Base-by-base conservation (phyloP, 1,140 invertebrate species). In the Lepidurus packardi region DNA sequence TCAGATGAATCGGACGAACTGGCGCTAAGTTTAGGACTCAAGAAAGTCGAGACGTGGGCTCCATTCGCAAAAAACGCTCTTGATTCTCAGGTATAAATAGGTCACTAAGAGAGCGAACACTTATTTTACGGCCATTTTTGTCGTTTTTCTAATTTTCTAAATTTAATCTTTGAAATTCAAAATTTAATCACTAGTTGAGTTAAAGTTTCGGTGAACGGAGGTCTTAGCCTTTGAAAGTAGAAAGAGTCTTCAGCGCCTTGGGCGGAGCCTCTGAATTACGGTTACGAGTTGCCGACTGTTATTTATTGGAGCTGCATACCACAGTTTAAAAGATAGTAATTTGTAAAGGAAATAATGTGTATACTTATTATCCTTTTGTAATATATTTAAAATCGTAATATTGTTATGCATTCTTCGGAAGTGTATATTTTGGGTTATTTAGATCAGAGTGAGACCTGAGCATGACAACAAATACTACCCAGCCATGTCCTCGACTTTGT, bases 1-100 rank as follows among this genome's bases (percentile, higher is more conserved):
- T 74, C 74, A 45, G 78, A 75, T n/a, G 78, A 78, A 75, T 78
- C 78, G 16, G 78, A 78, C 9, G 78, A 78, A 44, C 78, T 78
- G 5, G 78, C 75, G 13, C 65, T 78, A 43, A 78, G 78, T 45
- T 45, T 78, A 24, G 78, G 78, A 9, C 78, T 78, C 5, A 78
- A 78, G 41, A 78, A 73, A 44, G 34, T 24, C 11, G 78, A 78
- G 43, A 7, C 73, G 34, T 78, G 78, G 78, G 78, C 73, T 7
- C 78, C 78, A 44, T 47, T 45, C 45, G 25, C 75, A n/a, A 78
- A 78, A 74, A 78, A 78, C 16, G 75, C 45, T 34, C 75, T 78
- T 16, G 78, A 78, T 74, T 78, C 78, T n/a, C 78, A 78, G 44
- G 78, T 78, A 74, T 73, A 11, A n/a, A 8, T 73, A 9, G 21